These are phyloP conservation scores for Selene dorsalis DNA, from an alignment of 2,797 vertebrate species.

Conservation along the genomic window DNA sequence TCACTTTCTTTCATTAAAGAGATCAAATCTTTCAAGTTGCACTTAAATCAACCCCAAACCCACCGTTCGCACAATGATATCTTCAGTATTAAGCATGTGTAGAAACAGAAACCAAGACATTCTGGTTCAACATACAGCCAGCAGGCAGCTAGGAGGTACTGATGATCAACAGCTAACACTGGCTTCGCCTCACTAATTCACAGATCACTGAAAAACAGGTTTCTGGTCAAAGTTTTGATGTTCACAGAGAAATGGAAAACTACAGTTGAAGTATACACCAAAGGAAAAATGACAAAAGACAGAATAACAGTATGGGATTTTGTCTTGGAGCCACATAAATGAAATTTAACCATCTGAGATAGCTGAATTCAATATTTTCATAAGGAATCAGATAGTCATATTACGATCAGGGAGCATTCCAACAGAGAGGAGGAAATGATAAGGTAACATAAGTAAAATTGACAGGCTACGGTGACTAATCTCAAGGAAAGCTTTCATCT, in stretches of 20 bases:
- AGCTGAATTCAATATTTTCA: conserved; percentile 56
- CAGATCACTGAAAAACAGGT: not conserved
- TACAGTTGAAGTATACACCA: not conserved
- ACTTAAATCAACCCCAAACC: too few relatives aligned
- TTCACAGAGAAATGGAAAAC: not conserved
- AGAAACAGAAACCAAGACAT: too few relatives aligned
- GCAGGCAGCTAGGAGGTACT: too few relatives aligned
- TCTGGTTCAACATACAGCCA: too few relatives aligned
- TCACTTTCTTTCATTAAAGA: too few relatives aligned
- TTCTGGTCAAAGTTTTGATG: conserved; percentile 2
- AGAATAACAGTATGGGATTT: conserved; percentile 5
- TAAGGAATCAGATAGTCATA: conserved; percentile 47
- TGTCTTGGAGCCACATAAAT: conserved; percentile 37
- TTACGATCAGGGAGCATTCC: conserved; percentile 50
- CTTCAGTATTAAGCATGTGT: too few relatives aligned
- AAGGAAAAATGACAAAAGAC: not conserved
- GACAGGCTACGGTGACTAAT: conserved; percentile 64
- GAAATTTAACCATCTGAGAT: conserved; percentile 28
- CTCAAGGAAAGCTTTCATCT: conserved; percentile 61
- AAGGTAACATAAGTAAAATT: conserved; percentile 57
- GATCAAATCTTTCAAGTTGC: too few relatives aligned
- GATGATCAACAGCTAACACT: too few relatives aligned
- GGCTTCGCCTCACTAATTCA: too few relatives aligned
- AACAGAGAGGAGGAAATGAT: conserved; percentile 45
- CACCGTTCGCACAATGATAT: too few relatives aligned